Evolutionary conservation across 2,888 invertebrate species (phyloP).

Genomic region (Ischnura elegans): DNA sequence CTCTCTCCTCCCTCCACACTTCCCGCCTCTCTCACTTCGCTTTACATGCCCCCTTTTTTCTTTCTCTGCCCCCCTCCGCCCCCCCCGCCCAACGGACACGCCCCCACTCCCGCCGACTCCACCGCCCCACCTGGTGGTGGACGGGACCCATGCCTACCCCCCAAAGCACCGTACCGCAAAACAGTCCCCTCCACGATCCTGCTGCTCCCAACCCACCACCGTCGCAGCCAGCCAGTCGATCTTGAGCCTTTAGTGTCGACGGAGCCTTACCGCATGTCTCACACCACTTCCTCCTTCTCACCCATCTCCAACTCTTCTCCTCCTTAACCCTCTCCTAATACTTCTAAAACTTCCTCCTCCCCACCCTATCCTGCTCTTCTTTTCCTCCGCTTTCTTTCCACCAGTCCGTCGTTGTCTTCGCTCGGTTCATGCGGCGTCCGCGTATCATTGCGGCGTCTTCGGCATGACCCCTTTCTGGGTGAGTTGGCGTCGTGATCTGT

Average conservation of each 20-base stretch:
- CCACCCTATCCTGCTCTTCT: no score
- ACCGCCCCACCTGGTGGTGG: background rate
- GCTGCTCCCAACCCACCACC: background rate
- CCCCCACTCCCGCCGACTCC: background rate
- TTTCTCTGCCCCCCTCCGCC: background rate
- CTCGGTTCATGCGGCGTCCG: background rate
- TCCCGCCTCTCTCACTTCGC: background rate
- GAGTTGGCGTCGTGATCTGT: background rate
- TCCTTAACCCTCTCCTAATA: background rate
- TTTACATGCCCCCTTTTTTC: background rate
- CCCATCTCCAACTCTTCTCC: background rate
- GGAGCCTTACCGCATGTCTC: background rate
- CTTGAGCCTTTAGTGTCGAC: conserved; percentile 35
- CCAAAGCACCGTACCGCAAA: background rate
- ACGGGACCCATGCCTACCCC: background rate
- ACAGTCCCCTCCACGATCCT: no score
- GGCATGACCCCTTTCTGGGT: conserved; percentile 38
- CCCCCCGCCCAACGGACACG: background rate
- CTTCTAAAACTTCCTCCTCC: no score
- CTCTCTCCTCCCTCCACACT: background rate
- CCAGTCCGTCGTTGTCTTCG: background rate
- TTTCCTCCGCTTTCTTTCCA: background rate
- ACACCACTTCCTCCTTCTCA: background rate
- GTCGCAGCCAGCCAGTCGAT: conserved; percentile 38
- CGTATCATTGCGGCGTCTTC: background rate